A percentile compares a stretch with the other conserved stretches of the same genome.
Evolutionary conservation across 2,113 vertebrate species (phyloP).

Genomic region (Scomber japonicus): DNA sequence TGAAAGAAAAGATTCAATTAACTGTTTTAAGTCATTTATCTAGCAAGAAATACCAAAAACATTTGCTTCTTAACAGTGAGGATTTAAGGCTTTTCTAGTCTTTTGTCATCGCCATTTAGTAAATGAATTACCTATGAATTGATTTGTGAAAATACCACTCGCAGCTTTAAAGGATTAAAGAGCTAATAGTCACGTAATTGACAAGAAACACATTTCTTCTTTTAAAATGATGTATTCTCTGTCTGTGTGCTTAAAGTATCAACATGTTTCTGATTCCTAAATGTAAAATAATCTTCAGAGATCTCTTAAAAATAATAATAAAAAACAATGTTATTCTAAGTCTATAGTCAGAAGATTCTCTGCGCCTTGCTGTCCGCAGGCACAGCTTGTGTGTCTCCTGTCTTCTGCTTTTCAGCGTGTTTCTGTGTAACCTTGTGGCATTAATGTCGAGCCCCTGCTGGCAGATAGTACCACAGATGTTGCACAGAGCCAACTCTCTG

Average conservation of each 20-base stretch:
- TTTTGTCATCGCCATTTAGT: slow-evolving; percentile 6
- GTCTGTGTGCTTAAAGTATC: not conserved
- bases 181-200: slow-evolving; percentile 21
- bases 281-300: not conserved
- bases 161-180: slow-evolving; percentile 35
- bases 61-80: not conserved
- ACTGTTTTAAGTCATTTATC: slow-evolving; percentile 10
- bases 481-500: slow-evolving; percentile 30
- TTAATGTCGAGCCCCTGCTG: slow-evolving; percentile 38
- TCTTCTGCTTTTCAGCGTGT: slow-evolving; percentile 33
- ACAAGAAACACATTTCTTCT: not conserved
- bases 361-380: not conserved
- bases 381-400: not conserved
- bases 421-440: slow-evolving; percentile 57
- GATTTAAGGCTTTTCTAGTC: slow-evolving; percentile 9
- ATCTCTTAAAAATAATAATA: too few relatives aligned
- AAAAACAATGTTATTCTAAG: not conserved
- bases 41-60: slow-evolving; percentile 1
- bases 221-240: slow-evolving; percentile 13
- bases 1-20: slow-evolving; percentile 22
- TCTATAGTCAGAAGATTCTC: not conserved
- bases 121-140: not conserved
- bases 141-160: slow-evolving; percentile 20
- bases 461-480: slow-evolving; percentile 74
- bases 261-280: not conserved